phyloP scores from a whole-genome alignment of 2,888 invertebrate species.

The Parapristionchus giblindavisi region DNA sequence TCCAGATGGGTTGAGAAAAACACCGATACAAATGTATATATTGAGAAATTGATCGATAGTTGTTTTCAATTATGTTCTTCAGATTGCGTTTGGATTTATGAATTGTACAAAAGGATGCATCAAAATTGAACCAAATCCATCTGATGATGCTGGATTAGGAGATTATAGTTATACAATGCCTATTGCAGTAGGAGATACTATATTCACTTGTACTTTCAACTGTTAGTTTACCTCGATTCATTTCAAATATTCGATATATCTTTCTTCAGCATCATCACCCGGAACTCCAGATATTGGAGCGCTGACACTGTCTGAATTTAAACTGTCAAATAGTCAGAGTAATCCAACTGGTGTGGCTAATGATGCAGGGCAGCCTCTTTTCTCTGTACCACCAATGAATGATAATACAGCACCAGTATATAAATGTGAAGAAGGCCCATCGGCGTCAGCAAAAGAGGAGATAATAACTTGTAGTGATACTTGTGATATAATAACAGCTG shows the following conservation, averaged over 20 bases:
- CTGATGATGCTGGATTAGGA: background rate
- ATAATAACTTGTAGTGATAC: background rate
- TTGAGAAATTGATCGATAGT: background rate
- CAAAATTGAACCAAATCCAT: background rate
- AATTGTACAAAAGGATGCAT: conserved; percentile 2
- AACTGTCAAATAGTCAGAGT: no score
- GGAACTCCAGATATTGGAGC: background rate
- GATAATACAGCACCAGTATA: no score
- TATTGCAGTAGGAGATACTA: conserved; percentile 3
- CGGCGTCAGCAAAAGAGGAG: background rate
- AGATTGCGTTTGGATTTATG: background rate
- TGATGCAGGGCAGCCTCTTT: no score
- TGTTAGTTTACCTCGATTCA: background rate
- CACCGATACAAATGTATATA: background rate
- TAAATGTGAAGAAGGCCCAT: no score
- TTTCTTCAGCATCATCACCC: background rate
- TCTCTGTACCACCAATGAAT: no score
- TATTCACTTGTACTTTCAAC: conserved; percentile 4
- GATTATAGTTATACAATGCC: background rate
- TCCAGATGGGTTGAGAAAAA: conserved; percentile 23
- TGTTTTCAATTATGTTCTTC: background rate
- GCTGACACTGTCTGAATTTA: no score
- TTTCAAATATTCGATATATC: background rate
- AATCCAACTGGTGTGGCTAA: no score
- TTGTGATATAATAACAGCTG: background rate